phyloP scores from a whole-genome alignment of 2,888 invertebrate genomes.

The Chrysina gloriosa region DNA sequence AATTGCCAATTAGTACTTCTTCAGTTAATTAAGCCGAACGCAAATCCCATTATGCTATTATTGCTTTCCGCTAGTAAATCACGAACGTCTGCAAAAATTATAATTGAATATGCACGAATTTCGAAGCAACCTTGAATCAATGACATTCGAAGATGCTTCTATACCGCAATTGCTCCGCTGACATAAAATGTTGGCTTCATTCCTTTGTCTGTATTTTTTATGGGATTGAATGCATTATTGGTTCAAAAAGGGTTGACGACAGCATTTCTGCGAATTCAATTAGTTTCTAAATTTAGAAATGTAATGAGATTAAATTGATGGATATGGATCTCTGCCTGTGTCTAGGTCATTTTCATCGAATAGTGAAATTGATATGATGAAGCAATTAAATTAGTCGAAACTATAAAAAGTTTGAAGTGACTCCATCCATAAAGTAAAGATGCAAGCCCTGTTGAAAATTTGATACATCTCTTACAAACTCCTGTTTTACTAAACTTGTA shows the following conservation, averaged over 20 bases:
- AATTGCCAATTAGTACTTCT: constrained; percentile 26
- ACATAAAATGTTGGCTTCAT: not conserved
- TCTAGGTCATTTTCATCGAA: too few relatives aligned
- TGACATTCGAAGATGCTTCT: constrained; percentile 15
- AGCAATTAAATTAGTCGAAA: too few relatives aligned
- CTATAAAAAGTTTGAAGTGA: too few relatives aligned
- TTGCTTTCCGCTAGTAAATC: constrained; percentile 33
- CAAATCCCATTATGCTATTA: constrained; percentile 12
- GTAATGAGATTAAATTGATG: too few relatives aligned
- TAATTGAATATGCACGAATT: constrained; percentile 34
- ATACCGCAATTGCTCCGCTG: not conserved
- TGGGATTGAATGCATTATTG: not conserved
- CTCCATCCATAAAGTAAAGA: too few relatives aligned
- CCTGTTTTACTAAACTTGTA: too few relatives aligned
- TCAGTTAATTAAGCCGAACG: constrained; percentile 25
- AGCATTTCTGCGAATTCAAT: not conserved
- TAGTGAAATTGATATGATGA: too few relatives aligned
- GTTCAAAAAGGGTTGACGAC: constrained; percentile 8
- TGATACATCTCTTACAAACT: too few relatives aligned
- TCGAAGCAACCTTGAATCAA: constrained; percentile 22
- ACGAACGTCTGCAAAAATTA: constrained; percentile 29
- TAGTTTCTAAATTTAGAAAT: too few relatives aligned
- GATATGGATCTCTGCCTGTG: too few relatives aligned
- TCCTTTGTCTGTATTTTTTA: constrained; percentile 10
- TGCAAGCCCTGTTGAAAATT: too few relatives aligned